A percentile compares a stretch with the other conserved stretches of the same genome.
phyloP scores from a whole-genome alignment of 2,113 vertebrate species.

The Hemibates koningsi region DNA sequence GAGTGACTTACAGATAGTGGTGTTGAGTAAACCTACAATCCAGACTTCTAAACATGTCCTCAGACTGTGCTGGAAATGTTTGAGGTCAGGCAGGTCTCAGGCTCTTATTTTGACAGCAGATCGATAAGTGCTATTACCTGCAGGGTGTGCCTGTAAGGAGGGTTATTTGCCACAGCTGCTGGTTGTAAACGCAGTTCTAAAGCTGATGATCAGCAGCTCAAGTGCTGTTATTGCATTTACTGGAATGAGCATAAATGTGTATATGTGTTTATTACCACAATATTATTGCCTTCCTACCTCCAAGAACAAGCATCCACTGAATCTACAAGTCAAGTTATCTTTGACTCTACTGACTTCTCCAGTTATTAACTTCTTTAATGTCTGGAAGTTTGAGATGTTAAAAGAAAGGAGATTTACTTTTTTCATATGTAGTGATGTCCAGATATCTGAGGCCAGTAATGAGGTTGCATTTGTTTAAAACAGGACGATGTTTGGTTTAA shows the following conservation, averaged over 20 bases:
- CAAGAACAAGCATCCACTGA: background rate
- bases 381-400: background rate
- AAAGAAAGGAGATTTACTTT: background rate
- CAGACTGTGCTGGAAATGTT: background rate
- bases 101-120: background rate
- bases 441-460: background rate
- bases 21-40: background rate
- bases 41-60: background rate
- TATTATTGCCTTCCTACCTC: background rate
- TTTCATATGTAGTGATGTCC: background rate
- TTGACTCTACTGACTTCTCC: background rate
- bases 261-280: background rate
- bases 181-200: background rate
- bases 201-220: background rate
- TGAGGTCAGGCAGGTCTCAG: background rate
- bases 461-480: background rate
- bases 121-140: background rate
- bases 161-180: background rate
- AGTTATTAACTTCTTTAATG: background rate
- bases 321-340: background rate
- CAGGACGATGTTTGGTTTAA: background rate
- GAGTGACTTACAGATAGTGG: background rate
- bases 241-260: background rate
- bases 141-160: background rate
- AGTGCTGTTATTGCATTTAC: background rate